Evolutionary conservation across 2,797 vertebrate genomes (phyloP).

Genomic region (Characodon lateralis): DNA sequence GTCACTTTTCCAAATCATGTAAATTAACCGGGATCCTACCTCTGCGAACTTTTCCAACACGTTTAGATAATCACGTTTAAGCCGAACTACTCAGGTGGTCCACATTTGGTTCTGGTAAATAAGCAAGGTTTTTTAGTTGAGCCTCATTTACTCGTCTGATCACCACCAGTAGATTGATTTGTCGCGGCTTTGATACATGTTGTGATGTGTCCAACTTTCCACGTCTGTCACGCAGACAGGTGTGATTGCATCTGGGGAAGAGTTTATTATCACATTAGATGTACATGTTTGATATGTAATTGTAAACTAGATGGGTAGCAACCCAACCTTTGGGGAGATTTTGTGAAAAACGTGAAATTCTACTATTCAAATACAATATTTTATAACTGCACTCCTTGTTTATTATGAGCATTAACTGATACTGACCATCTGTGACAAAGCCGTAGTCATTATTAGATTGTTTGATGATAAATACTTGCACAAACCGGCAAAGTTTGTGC

Average conservation of each 20-base stretch:
- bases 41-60: conserved; percentile 60
- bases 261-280: conserved; percentile 13
- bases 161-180: conserved; percentile 40
- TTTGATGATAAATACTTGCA: conserved; percentile 31
- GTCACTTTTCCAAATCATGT: conserved; percentile 76
- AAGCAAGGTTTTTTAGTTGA: conserved; percentile 1
- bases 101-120: conserved; percentile 49
- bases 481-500: conserved; percentile 18
- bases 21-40: conserved; percentile 61
- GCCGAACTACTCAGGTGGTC: conserved; percentile 28
- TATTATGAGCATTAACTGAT: conserved; percentile 24
- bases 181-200: conserved; percentile 47
- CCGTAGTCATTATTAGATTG: conserved; percentile 4
- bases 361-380: conserved; percentile 4
- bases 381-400: neutral
- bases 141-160: conserved; percentile 13
- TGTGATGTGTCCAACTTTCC: conserved; percentile 65
- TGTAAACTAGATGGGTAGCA: neutral
- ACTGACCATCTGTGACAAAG: conserved; percentile 15
- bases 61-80: conserved; percentile 25
- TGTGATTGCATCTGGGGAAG: conserved; percentile 56
- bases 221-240: conserved; percentile 58
- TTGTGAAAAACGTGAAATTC: neutral
- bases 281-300: neutral
- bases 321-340: neutral